Base-by-base conservation (phyloP, 2,113 vertebrate species). In the Muntiacus reevesi region DNA sequence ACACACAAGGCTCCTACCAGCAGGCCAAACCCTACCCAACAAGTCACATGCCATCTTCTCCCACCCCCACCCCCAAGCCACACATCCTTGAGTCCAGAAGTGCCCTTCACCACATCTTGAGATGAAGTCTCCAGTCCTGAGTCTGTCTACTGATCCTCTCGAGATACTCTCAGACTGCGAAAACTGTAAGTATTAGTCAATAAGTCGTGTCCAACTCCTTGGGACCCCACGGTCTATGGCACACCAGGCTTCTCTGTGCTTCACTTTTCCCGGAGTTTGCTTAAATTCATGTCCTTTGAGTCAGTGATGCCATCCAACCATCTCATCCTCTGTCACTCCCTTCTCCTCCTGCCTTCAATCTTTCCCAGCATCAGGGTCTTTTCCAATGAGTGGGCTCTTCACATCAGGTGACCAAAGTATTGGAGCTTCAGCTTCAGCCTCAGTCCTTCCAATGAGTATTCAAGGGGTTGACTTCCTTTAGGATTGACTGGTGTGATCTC, bases 31-130 rank as follows among this genome's bases (percentile, higher is more conserved):
- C 40, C n/a, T 57, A 13, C 17, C 36, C 21, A 4, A 19, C 47
- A 64, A 16, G 33, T 21, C 30, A 9, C 3, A 3, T 0, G 7
- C 50, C 40, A 15, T 9, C 1, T 2, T 8, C 17, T 13, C 28
- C 40, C 27, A 59, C 4, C 7, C 3, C 11, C 23, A 57, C 5
- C 19, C 8, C n/a, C 6, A 13, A 6, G 30, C 8, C 12, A 40
- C 45, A 36, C 11, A 10, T 13, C 11, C 28, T 36, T 2, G 14
- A 16, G 27, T 52, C 11, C 33, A 76, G 21, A 76, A 27, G 71
- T 76, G 36, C 36, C 76, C 62, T 54, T 76, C n/a, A 1, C 33
- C 60, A 36, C 54, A 52, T 11, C 86, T 54, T 27, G 55, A 84
- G n/a, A 60, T 36, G 45, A 76, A 47, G 47, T n/a, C 28, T 62